A percentile compares a stretch with the other conserved stretches of the same genome.
Conservation (phyloP, 53 echinoderm and acorn worm species). For the Pentamera pediparva region DNA sequence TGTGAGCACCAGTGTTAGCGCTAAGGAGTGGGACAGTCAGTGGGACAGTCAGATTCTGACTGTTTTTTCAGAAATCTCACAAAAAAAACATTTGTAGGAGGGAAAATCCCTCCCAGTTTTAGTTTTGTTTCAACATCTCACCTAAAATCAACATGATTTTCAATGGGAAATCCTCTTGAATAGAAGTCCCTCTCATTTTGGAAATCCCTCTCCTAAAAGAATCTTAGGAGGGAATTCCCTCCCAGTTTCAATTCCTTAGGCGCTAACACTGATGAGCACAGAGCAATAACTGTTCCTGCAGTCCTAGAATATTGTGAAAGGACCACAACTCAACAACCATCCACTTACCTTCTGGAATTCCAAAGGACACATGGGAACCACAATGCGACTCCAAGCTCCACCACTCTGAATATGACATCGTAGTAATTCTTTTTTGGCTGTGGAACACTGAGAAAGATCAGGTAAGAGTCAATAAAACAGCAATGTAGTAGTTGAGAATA, state of each 20-base stretch:
- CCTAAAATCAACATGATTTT: too few species aligned
- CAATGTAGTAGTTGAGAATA: background rate
- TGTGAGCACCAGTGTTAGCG: too few species aligned
- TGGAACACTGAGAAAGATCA: slow-evolving; percentile 55
- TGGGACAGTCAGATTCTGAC: too few species aligned
- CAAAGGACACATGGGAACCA: slow-evolving; percentile 99
- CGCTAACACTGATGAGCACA: background rate
- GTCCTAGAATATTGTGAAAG: too few species aligned
- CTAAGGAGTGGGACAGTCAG: too few species aligned
- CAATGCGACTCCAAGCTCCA: slow-evolving; percentile 89
- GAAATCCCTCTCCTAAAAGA: background rate
- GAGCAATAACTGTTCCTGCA: background rate
- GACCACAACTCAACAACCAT: background rate
- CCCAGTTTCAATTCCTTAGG: background rate
- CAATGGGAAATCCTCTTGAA: too few species aligned
- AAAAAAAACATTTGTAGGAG: too few species aligned
- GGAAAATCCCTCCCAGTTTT: too few species aligned
- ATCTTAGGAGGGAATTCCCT: background rate
- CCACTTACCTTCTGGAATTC: slow-evolving; percentile 73
- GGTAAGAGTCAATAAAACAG: too few species aligned
- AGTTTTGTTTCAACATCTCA: too few species aligned
- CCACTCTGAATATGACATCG: slow-evolving; percentile 77
- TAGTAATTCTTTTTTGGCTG: slow-evolving; percentile 69
- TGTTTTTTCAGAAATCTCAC: too few species aligned
- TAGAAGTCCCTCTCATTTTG: background rate